Conservation (phyloP, 2,797 vertebrate genomes). For the Emydoidea blandingii region DNA sequence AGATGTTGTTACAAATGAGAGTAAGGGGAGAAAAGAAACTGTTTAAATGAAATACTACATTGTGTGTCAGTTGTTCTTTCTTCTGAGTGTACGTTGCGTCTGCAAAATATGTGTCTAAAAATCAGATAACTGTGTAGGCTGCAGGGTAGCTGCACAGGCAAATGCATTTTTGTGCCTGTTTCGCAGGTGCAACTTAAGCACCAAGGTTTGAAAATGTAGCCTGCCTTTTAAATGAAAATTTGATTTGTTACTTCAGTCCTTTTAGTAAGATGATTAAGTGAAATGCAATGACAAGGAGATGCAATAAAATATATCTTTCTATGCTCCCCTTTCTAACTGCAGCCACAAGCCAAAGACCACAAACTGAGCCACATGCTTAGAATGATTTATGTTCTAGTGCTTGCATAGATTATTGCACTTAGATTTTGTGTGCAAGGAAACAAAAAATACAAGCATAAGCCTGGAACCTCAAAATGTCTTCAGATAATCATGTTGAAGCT, state of each 20-base stretch:
- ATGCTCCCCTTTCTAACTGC: not conserved
- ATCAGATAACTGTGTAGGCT: not conserved
- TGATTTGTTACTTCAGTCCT: not conserved
- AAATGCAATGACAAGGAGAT: not conserved
- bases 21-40: not conserved
- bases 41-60: not conserved
- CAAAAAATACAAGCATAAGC: not conserved
- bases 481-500: not conserved
- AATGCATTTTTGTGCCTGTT: not conserved
- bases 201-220: not conserved
- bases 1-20: not conserved
- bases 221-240: constrained; percentile 5
- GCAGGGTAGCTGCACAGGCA: not conserved
- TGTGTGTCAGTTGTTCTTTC: not conserved
- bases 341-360: not conserved
- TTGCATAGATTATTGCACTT: not conserved
- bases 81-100: not conserved
- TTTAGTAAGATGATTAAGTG: not conserved
- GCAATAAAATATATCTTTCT: not conserved
- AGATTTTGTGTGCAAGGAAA: not conserved
- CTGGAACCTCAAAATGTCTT: not conserved
- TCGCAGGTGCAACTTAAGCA: not conserved
- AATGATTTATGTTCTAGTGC: not conserved
- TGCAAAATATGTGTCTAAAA: not conserved
- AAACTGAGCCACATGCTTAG: not conserved